These are phyloP conservation scores for Oryctes rhinoceros DNA, from an alignment of 1,140 invertebrate genomes.

Conservation along the genomic window DNA sequence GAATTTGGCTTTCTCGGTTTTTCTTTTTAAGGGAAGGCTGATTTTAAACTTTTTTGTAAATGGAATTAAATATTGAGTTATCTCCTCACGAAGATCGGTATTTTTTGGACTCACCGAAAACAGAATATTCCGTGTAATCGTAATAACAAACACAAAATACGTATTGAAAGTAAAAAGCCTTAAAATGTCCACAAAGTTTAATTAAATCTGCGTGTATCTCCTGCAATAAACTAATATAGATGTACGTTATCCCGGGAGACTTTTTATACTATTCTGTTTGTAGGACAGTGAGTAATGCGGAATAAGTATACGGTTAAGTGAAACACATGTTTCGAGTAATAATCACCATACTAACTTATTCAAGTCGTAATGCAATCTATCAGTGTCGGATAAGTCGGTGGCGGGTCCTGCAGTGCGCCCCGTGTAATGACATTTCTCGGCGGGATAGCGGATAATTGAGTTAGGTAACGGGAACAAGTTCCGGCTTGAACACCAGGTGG, in stretches of 20 bases:
- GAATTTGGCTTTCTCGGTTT: too few relatives aligned
- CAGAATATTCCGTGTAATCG: too few relatives aligned
- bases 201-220: too few relatives aligned
- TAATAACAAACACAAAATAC: too few relatives aligned
- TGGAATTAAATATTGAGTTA: too few relatives aligned
- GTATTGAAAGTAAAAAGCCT: too few relatives aligned
- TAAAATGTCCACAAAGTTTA: too few relatives aligned
- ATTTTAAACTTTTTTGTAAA: too few relatives aligned
- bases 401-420: slow-evolving; percentile 38
- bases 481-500: slow-evolving; percentile 47
- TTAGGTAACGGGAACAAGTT: slow-evolving; percentile 47
- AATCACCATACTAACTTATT: slow-evolving; percentile 37
- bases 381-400: slow-evolving; percentile 43
- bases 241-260: background rate
- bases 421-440: slow-evolving; percentile 47
- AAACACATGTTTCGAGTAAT: slow-evolving; percentile 37
- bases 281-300: background rate
- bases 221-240: background rate
- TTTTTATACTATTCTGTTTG: slow-evolving; percentile 1
- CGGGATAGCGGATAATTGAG: slow-evolving; percentile 48
- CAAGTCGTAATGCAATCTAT: slow-evolving; percentile 43
- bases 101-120: too few relatives aligned
- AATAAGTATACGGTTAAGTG: slow-evolving; percentile 27
- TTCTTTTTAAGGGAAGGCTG: too few relatives aligned
- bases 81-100: too few relatives aligned